Evolutionary conservation across 2,888 invertebrate genomes (phyloP).

Genomic region (Acrocyrtus sp.): DNA sequence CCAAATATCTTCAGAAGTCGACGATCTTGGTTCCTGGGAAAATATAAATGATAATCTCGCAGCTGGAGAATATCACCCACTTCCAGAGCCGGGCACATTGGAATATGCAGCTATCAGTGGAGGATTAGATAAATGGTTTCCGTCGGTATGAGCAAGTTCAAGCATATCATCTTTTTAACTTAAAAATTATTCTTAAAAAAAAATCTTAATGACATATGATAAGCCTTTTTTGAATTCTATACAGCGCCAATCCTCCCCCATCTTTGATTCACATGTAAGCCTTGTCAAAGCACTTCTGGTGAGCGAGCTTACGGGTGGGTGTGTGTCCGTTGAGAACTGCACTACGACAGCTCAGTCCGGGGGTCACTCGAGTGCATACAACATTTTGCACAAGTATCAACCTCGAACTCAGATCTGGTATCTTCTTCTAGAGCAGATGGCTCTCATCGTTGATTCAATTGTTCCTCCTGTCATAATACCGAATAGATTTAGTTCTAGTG

Average conservation of each 20-base stretch:
- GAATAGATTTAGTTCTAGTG: background rate
- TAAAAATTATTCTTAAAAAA: background rate
- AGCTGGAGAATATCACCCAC: background rate
- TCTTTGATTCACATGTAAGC: slow-evolving; percentile 5
- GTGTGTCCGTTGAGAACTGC: background rate
- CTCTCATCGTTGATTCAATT: background rate
- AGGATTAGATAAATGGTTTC: background rate
- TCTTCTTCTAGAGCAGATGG: background rate
- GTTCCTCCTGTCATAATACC: background rate
- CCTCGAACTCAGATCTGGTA: background rate
- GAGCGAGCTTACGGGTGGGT: background rate
- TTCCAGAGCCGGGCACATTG: background rate
- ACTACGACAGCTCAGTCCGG: background rate
- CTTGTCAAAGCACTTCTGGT: background rate
- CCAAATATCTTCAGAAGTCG: background rate
- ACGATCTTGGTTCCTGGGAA: slow-evolving; percentile 5
- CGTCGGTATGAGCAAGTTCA: background rate
- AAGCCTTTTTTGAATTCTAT: background rate
- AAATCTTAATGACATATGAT: background rate
- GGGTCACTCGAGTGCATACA: background rate
- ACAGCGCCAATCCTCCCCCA: background rate
- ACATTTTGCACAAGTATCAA: background rate
- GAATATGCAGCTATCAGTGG: slow-evolving; percentile 9
- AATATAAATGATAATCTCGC: background rate
- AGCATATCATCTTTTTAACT: background rate